Evolutionary conservation across 1,140 invertebrate genomes (phyloP), one percentile per base, ranked within the genome.

Genomic region (Acromyrmex heyeri): DNA sequence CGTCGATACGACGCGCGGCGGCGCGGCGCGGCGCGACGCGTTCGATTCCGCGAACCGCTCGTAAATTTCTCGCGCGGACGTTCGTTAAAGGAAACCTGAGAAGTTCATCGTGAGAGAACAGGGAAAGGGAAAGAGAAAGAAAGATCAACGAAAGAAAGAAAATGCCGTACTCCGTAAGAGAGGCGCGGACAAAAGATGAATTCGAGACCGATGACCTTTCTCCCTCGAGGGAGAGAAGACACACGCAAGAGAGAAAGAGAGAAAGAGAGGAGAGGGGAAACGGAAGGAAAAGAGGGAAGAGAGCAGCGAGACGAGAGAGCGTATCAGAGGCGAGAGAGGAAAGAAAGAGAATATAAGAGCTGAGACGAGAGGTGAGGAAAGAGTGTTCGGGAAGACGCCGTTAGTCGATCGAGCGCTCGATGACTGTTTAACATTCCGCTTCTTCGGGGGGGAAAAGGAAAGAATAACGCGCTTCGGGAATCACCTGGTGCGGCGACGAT

Each of bases 121-220:
- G 59, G 21, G 57, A 24, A 34, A n/a, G n/a, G 21, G 8, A 67
- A 16, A 67, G 21, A 38, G 48, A 16, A 3, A 67, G 30, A 7
- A 16, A 18, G 61, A 14, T 14, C 1, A 61, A 65, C 7, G 76
- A 57, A 38, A 38, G 44, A 77, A 61, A 81, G 79, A 82, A 73
- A 83, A 83, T 69, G 34, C 38, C 61, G 75, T 79, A 65, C 62
- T 79, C 50, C 59, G 73, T 75, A 69, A 64, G 67, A 53, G 75
- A 90, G 76, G 89, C 77, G 88, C 86, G 90, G 89, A 91, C 89
- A 88, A 91, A 90, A 91, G 86, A 91, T 88, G 82, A 91, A 91
- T 91, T 90, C 88, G 82, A 90, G 90, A 91, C 87, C 90, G 90
- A 90, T 91, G 90, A 91, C 90, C 90, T 88, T 88, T 91, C 75